These are phyloP conservation scores for Poeciliopsis turneri DNA, from an alignment of 2,797 vertebrate species.

Conservation along the genomic window DNA sequence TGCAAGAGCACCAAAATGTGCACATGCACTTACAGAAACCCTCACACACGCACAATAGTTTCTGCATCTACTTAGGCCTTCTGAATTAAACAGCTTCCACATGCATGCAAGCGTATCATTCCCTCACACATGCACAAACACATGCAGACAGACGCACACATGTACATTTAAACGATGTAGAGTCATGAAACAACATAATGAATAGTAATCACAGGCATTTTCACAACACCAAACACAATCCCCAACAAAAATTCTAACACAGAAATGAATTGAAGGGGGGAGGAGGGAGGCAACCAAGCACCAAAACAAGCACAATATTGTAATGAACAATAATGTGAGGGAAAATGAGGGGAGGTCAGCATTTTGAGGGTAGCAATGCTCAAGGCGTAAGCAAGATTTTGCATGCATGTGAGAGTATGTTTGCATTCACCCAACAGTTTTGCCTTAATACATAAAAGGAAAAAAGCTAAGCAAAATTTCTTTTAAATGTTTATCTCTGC, in stretches of 20 bases:
- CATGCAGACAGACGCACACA: slow-evolving; percentile 25
- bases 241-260: slow-evolving; percentile 72
- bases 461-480: slow-evolving; percentile 33
- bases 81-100: slow-evolving; percentile 57
- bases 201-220: slow-evolving; percentile 78
- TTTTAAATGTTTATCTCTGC: slow-evolving; percentile 63
- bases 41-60: slow-evolving; percentile 43
- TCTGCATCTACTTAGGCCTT: slow-evolving; percentile 61
- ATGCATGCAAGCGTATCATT: slow-evolving; percentile 16
- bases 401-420: neutral
- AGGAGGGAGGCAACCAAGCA: slow-evolving; percentile 31
- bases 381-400: neutral
- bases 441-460: slow-evolving; percentile 26
- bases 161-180: slow-evolving; percentile 66
- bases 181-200: slow-evolving; percentile 76
- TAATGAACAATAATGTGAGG: slow-evolving; percentile 68
- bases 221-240: slow-evolving; percentile 75
- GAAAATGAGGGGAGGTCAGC: slow-evolving; percentile 30
- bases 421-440: slow-evolving; percentile 15
- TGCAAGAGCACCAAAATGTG: slow-evolving; percentile 49
- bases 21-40: slow-evolving; percentile 27
- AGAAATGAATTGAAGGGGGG: slow-evolving; percentile 68
- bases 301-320: slow-evolving; percentile 69
- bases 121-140: slow-evolving; percentile 9
- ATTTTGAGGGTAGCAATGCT: slow-evolving; percentile 21